Base-by-base conservation (phyloP, 2,888 invertebrate genomes). In the Nymphalis polychloros region DNA sequence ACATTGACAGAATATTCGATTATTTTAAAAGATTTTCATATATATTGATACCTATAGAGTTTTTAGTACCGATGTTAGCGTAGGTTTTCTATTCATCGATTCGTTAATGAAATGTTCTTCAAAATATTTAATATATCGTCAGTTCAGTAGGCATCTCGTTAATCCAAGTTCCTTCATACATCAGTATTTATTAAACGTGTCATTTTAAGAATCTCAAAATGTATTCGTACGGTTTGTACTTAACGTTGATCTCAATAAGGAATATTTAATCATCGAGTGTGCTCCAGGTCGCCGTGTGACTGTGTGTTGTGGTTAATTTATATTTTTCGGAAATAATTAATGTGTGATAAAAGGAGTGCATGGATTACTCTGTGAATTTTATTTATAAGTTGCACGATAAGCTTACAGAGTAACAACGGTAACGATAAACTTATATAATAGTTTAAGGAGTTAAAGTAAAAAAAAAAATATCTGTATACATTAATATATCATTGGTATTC, bases 131-230 rank as follows among this genome's bases (percentile, higher is more conserved):
- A 53, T 41, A 19, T 66, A 53, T 53, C 10, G 23, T 62, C 48
- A 55, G 17, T 62, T 55, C 41, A 67, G 67, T 53, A 55, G 67
- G 61, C 61, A 67, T 67, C 61, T 61, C 55, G 61, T 55, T 49
- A 62, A 73, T 61, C 59, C 60, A 70, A 73, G 73, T 72, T 73
- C 72, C 73, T 73, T 53, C 23, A 68, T 63, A 50, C 66, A 68
- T 70, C 73, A 73, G 73, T 72, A 73, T 73, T 73, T 61, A 62
- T 41, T 62, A 50, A 68, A 59, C 53, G 59, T 60, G 69, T 68
- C 74, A 73, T 73, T 69, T 59, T 68, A 70, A 59, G 71, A 70
- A 69, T 70, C 69, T 72, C 71, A 49, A 70, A 66, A 68, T 70
- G 65, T 65, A 46, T 52, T 64, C 48, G 61, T 59, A 67, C 50